Base-by-base conservation (phyloP, 2,113 vertebrate genomes). In the Cryptomyrus ogoouensis region DNA sequence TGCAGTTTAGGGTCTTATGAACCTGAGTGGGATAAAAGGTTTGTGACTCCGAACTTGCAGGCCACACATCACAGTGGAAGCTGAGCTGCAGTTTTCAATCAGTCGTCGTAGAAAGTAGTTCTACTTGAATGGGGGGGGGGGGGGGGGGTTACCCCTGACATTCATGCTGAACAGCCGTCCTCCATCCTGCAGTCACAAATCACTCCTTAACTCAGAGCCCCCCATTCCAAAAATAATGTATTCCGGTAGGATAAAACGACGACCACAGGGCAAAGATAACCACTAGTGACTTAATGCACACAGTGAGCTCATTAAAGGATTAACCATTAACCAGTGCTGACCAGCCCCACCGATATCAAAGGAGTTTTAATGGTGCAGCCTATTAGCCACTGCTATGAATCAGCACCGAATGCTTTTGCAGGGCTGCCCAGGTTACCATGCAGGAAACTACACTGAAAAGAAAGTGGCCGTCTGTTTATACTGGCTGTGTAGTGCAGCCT, bases 261-360 rank as follows among this genome's bases (percentile, higher is more conserved):
- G 2, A 84, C 77, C 89, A 58, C 74, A 58, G 89, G 77, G 89
- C 77, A 89, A 24, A 83, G 56, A 70, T 88, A 88, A 88, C 44
- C 47, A 19, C 17, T 80, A 35, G 70, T 80, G 88, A 42, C 47
- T 24, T 52, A 89, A 53, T 53, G 88, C 88, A 83, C 27, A 47
- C 31, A 39, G 74, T 27, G 24, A 39, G 42, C 50, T 56, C 77
- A 44, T 89, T 84, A 89, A 89, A 77, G 47, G 88, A 80, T 50
- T 83, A 89, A 56, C 74, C 89, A 84, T 89, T 89, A 89, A 84
- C 89, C 77, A 80, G n/a, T 21, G 27, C 77, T 31, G 70, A 9
- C 70, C 44, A 49, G n/a, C 12, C 44, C 42, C 62, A 70, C n/a
- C 3, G 19, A 89, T 46, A 50, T 62, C 70, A 50, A 77, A 77